Percentiles rank a stretch among this genome's conserved stretches.
Conservation (phyloP, 2,888 invertebrate genomes). For the Euzetes globulus region DNA sequence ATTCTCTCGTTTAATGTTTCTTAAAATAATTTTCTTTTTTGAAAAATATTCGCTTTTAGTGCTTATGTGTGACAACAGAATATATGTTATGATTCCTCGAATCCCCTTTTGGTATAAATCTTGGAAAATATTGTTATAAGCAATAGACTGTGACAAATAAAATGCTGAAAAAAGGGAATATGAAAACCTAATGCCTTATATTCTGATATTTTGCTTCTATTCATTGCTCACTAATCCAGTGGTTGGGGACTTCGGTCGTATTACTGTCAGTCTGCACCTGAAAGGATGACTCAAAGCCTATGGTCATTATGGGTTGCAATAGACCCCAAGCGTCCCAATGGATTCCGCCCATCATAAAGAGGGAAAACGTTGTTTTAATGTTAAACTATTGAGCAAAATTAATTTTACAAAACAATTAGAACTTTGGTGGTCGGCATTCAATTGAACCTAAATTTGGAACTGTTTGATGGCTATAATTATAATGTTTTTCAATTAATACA, state of each 20-base stretch:
- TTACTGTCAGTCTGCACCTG: background rate
- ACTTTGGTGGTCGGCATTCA: background rate
- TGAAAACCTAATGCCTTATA: background rate
- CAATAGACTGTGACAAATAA: background rate
- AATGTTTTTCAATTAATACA: too few relatives aligned
- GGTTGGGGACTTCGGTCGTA: background rate
- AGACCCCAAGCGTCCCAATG: slow-evolving; percentile 6
- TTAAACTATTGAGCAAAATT: background rate
- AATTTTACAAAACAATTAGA: background rate
- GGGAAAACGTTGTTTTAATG: too few relatives aligned
- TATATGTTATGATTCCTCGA: slow-evolving; percentile 8
- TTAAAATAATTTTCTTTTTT: background rate
- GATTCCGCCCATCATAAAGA: background rate
- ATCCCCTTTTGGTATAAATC: background rate
- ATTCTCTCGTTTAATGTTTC: background rate
- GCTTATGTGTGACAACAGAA: background rate
- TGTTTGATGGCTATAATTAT: too few relatives aligned
- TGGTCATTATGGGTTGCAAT: background rate
- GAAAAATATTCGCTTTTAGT: background rate
- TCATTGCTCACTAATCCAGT: background rate
- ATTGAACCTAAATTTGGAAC: too few relatives aligned
- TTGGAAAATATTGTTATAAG: background rate
- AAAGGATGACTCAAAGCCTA: slow-evolving; percentile 11
- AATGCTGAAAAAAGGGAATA: slow-evolving; percentile 2
- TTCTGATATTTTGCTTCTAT: background rate